These are phyloP conservation scores for Scaptomyza cyrtandrae DNA, from an alignment of 2,888 invertebrate genomes.

Conservation along the genomic window DNA sequence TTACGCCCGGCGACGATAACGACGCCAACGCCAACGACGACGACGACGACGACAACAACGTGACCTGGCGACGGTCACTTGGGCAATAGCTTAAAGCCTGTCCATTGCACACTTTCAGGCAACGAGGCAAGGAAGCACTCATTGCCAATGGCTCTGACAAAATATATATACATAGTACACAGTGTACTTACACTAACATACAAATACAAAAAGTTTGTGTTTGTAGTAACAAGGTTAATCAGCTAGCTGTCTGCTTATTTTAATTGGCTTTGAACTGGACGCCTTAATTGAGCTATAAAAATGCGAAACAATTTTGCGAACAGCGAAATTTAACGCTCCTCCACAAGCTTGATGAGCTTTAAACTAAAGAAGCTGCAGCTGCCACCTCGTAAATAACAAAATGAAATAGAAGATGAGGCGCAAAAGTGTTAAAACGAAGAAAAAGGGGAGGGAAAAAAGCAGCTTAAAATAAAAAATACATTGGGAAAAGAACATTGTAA, in stretches of 20 bases:
- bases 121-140: slow-evolving; percentile 6
- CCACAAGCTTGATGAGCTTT: slow-evolving; percentile 70
- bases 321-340: slow-evolving; percentile 59
- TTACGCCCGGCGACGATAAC: slow-evolving; percentile 54
- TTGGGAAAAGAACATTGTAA: slow-evolving; percentile 10
- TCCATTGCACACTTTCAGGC: slow-evolving; percentile 50
- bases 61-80: slow-evolving; percentile 77
- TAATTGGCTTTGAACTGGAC: slow-evolving; percentile 69
- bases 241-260: slow-evolving; percentile 74
- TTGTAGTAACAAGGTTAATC: slow-evolving; percentile 69
- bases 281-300: slow-evolving; percentile 67
- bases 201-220: slow-evolving; percentile 5
- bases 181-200: slow-evolving; percentile 3
- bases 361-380: slow-evolving; percentile 54
- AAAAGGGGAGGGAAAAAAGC: not conserved
- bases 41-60: slow-evolving; percentile 44
- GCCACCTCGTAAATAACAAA: slow-evolving; percentile 63
- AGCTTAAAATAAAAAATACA: slow-evolving; percentile 1
- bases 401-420: slow-evolving; percentile 68
- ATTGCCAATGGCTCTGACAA: slow-evolving; percentile 40
- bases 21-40: slow-evolving; percentile 25
- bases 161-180: slow-evolving; percentile 23
- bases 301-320: slow-evolving; percentile 64
- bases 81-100: slow-evolving; percentile 54
- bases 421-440: slow-evolving; percentile 8